Evolutionary conservation across 2,888 invertebrate genomes (phyloP).

Genomic region (Agonopterix subpropinquella): DNA sequence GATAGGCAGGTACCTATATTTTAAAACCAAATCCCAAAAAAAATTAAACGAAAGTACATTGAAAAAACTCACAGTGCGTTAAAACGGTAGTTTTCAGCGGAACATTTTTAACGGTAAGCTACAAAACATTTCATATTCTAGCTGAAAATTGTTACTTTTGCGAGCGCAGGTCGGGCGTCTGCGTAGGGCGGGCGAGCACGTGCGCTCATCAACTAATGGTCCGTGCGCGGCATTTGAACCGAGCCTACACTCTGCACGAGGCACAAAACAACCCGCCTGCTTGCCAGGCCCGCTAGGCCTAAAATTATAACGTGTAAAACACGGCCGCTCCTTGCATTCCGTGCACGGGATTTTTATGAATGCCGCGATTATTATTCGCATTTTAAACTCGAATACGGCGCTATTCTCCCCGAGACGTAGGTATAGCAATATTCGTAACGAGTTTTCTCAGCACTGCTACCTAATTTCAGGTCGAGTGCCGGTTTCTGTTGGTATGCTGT

Average conservation of each 20-base stretch:
- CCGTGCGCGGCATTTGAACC: conserved; percentile 76
- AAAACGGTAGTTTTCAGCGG: conserved; percentile 63
- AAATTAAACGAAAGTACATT: conserved; percentile 45
- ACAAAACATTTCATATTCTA: conserved; percentile 70
- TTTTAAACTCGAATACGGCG: conserved; percentile 72
- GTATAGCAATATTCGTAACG: conserved; percentile 69
- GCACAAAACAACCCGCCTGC: conserved; percentile 61
- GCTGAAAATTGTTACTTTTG: conserved; percentile 69
- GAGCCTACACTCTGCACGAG: conserved; percentile 69
- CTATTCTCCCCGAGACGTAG: conserved; percentile 69
- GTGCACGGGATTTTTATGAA: conserved; percentile 72
- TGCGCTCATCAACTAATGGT: conserved; percentile 76
- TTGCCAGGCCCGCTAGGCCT: conserved; percentile 61
- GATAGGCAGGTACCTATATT: not conserved
- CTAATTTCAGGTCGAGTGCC: conserved; percentile 63
- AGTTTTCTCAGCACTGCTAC: conserved; percentile 68
- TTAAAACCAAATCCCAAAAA: not conserved
- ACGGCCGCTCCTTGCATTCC: conserved; percentile 69
- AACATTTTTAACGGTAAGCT: conserved; percentile 56
- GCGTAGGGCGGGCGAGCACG: conserved; percentile 59
- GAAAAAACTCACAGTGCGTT: conserved; percentile 65
- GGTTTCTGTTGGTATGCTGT: conserved; percentile 20
- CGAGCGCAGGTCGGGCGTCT: conserved; percentile 33
- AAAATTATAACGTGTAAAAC: conserved; percentile 76
- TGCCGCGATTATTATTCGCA: conserved; percentile 73